phyloP scores from a whole-genome alignment of 2,797 vertebrate genomes.

The Platyrinchus mystaceus region DNA sequence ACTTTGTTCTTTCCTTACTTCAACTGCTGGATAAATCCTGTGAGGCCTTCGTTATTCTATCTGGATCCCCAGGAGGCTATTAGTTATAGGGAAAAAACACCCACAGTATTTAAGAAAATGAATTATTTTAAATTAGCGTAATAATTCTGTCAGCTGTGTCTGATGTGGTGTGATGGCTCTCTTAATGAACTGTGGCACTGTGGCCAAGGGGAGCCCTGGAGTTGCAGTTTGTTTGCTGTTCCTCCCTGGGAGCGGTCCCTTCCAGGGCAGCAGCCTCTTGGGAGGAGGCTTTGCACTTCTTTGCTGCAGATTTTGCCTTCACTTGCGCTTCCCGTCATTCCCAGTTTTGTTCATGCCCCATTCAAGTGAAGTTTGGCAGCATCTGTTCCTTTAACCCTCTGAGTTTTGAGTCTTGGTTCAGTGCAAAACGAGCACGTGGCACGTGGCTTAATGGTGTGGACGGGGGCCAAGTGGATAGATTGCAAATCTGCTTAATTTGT shows the following conservation, averaged over 20 bases:
- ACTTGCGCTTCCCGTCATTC: neutral
- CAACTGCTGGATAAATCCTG: neutral
- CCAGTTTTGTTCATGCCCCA: neutral
- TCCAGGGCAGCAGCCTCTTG: neutral
- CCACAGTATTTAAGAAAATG: neutral
- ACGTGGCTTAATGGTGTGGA: rapidly evolving
- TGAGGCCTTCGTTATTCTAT: neutral
- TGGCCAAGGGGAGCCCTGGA: neutral
- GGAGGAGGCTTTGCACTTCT: neutral
- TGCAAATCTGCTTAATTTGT: neutral
- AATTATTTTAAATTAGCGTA: neutral
- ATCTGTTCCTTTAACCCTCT: neutral
- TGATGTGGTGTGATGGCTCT: neutral
- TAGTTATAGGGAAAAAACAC: rapidly evolving
- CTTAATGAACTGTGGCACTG: neutral
- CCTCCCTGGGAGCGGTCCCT: neutral
- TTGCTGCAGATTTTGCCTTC: neutral
- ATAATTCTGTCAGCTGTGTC: neutral
- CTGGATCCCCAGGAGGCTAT: neutral
- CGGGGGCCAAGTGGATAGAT: neutral
- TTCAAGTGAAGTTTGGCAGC: neutral
- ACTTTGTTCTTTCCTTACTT: neutral
- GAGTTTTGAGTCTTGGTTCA: neutral
- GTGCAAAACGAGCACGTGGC: neutral
- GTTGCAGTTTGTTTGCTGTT: neutral